Percentiles rank a stretch among this genome's conserved stretches.
Evolutionary conservation across 2,113 vertebrate species (phyloP).

Genomic region (Aptenodytes patagonicus): DNA sequence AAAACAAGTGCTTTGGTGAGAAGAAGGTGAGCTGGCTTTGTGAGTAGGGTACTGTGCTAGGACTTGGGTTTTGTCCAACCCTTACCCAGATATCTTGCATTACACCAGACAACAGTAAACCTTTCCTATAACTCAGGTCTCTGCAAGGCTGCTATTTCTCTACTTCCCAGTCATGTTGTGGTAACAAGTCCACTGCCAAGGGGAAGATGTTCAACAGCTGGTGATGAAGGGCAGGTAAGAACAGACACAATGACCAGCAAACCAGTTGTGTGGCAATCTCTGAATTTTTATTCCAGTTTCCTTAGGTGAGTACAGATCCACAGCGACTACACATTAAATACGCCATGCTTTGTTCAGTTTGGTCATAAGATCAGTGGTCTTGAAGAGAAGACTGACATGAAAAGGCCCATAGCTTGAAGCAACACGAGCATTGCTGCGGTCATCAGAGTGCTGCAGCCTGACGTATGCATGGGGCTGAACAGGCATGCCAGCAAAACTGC

Average conservation of each 20-base stretch:
- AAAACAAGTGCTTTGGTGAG: not conserved
- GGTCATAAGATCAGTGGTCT: not conserved
- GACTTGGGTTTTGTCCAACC: not conserved
- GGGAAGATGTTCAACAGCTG: not conserved
- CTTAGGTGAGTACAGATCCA: not conserved
- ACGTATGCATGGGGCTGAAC: fast-evolving
- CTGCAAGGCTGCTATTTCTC: not conserved
- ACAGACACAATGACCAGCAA: not conserved
- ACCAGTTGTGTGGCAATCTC: not conserved
- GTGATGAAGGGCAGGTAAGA: not conserved
- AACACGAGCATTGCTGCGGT: not conserved
- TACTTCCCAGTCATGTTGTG: not conserved
- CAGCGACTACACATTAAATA: not conserved
- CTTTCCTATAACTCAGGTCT: not conserved
- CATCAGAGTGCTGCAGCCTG: not conserved
- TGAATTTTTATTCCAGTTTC: not conserved
- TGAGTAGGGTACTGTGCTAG: not conserved
- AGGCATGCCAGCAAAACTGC: not conserved
- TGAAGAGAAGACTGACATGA: not conserved
- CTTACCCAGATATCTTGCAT: not conserved
- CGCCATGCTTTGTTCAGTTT: not conserved
- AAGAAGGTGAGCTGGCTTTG: not conserved
- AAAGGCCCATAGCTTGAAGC: not conserved
- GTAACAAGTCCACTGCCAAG: not conserved
- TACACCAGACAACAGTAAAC: not conserved